A percentile compares a stretch with the other conserved stretches of the same genome.
Conservation (phyloP, 2,888 invertebrate genomes). For the Archips crataeganus region DNA sequence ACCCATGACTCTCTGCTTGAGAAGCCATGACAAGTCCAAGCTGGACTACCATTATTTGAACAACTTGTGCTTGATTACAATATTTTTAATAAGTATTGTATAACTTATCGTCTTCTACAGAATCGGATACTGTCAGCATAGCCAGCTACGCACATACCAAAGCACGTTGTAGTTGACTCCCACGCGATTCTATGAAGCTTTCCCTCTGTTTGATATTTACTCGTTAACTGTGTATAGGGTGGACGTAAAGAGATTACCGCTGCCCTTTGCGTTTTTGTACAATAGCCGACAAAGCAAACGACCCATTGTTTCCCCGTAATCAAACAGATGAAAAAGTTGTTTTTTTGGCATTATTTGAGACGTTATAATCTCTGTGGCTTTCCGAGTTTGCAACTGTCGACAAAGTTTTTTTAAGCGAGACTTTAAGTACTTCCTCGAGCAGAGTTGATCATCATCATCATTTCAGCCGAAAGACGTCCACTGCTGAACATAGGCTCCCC, state of each 20-base stretch:
- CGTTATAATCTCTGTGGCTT: constrained; percentile 12
- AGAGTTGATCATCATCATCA: too few species aligned
- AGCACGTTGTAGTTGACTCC: background rate
- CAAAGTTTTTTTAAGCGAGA: background rate
- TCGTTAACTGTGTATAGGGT: constrained; percentile 18
- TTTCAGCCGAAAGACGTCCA: too few species aligned
- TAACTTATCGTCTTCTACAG: too few species aligned
- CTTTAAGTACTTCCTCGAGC: background rate
- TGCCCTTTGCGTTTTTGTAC: constrained; percentile 30
- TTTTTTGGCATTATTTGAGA: constrained; percentile 11
- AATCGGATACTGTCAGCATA: too few species aligned
- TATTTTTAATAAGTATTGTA: too few species aligned
- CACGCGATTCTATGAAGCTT: background rate
- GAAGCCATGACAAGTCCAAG: too few species aligned
- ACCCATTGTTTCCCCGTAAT: constrained; percentile 28
- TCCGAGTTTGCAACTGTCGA: background rate
- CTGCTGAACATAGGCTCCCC: too few species aligned
- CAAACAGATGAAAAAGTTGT: constrained; percentile 25
- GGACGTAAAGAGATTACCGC: constrained; percentile 41
- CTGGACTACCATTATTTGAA: too few species aligned
- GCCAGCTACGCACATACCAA: too few species aligned
- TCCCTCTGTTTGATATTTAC: background rate
- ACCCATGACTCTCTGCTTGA: too few species aligned
- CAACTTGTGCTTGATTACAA: too few species aligned
- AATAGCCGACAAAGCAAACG: constrained; percentile 27